Percentiles rank a stretch among this genome's conserved stretches.
Evolutionary conservation across 2,888 invertebrate species (phyloP).

Genomic region (Laspeyria flexula): DNA sequence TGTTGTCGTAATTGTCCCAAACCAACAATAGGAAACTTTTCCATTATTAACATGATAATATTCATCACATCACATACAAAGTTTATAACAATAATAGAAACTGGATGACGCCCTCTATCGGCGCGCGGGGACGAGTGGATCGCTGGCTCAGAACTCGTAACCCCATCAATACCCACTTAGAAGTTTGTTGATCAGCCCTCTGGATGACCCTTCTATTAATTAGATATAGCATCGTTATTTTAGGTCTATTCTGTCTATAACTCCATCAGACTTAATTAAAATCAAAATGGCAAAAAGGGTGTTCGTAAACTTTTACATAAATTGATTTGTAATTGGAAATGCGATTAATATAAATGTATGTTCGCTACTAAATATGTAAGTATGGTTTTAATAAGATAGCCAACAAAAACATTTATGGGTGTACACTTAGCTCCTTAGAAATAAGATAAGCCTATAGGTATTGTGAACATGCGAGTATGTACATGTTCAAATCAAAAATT

Average conservation of each 20-base stretch:
- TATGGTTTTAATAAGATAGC: too few relatives aligned
- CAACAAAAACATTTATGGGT: too few relatives aligned
- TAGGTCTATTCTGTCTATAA: conserved; percentile 3
- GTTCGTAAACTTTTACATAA: neutral
- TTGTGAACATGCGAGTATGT: too few relatives aligned
- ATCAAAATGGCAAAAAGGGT: neutral
- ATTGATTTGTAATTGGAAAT: too few relatives aligned
- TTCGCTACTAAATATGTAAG: too few relatives aligned
- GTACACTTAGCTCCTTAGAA: too few relatives aligned
- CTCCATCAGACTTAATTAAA: conserved; percentile 3
- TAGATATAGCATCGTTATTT: conserved; percentile 23
- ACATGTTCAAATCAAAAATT: too few relatives aligned
- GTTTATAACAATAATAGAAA: neutral
- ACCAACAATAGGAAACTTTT: neutral
- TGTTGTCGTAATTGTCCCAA: too few relatives aligned
- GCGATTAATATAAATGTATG: too few relatives aligned
- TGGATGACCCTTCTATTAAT: conserved; percentile 40
- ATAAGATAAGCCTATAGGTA: too few relatives aligned
- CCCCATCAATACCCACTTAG: conserved; percentile 13
- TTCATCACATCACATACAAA: neutral
- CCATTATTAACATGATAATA: neutral
- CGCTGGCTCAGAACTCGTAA: neutral
- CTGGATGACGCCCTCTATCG: neutral
- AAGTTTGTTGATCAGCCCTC: conserved; percentile 37
- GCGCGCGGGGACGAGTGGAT: too few relatives aligned